A percentile compares a stretch with the other conserved stretches of the same genome.
These are phyloP conservation scores for Dicentrarchus labrax DNA, from an alignment of 2,113 vertebrate genomes.

Conservation along the genomic window DNA sequence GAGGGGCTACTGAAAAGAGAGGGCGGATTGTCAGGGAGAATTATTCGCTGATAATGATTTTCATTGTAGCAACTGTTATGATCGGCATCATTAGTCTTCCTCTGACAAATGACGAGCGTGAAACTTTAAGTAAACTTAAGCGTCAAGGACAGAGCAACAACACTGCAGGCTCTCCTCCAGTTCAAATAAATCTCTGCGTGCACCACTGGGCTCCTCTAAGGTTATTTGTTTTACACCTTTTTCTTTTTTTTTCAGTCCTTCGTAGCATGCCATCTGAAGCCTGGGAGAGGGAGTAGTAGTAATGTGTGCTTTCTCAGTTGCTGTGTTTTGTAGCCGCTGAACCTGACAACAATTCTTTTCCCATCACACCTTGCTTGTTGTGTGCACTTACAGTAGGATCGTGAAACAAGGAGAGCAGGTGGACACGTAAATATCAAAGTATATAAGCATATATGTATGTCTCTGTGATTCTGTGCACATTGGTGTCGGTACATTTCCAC, in stretches of 20 bases:
- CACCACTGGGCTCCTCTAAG: constrained; percentile 34
- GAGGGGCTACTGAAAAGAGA: constrained; percentile 31
- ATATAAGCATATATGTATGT: background rate
- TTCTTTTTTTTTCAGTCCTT: constrained; percentile 14
- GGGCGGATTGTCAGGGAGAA: constrained; percentile 35
- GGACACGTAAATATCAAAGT: constrained; percentile 14
- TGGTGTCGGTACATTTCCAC: constrained; percentile 30
- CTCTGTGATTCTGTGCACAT: background rate
- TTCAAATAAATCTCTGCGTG: constrained; percentile 56
- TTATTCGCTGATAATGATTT: constrained; percentile 51
- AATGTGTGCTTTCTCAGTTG: constrained; percentile 53
- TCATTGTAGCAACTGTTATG: constrained; percentile 33
- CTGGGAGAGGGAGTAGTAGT: constrained; percentile 23
- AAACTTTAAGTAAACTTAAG: constrained; percentile 52
- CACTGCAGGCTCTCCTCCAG: constrained; percentile 29
- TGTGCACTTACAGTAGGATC: constrained; percentile 21
- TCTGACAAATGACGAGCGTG: constrained; percentile 34
- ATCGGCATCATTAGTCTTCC: constrained; percentile 42
- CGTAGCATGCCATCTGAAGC: constrained; percentile 39
- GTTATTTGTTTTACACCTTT: constrained; percentile 61
- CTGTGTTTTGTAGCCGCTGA: constrained; percentile 32
- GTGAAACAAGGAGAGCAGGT: constrained; percentile 7
- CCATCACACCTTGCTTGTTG: constrained; percentile 38
- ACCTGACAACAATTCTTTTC: constrained; percentile 40
- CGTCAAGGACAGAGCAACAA: constrained; percentile 49